Percentiles rank a stretch among this genome's conserved stretches.
Evolutionary conservation across 2,888 invertebrate genomes (phyloP).

Genomic region (Hypolimnas misippus): DNA sequence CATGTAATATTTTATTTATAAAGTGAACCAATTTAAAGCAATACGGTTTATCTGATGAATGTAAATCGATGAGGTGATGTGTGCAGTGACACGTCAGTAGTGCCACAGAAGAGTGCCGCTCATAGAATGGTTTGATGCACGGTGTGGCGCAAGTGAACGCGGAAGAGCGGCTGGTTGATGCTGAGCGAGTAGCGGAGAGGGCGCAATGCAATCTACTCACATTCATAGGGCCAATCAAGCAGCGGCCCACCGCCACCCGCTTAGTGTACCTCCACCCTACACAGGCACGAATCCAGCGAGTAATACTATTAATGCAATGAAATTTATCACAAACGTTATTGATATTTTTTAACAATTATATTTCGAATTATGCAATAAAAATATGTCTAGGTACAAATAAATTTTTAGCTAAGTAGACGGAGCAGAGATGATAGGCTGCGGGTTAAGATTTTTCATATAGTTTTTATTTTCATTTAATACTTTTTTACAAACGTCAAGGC

Average conservation of each 20-base stretch:
- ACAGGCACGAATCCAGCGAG: constrained; percentile 56
- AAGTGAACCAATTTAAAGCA: constrained; percentile 20
- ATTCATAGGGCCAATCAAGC: constrained; percentile 83
- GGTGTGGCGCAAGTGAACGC: constrained; percentile 30
- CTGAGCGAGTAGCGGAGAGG: constrained; percentile 42
- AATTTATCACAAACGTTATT: neutral
- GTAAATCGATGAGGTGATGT: constrained; percentile 21
- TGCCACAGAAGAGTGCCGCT: constrained; percentile 10
- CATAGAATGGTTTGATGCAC: neutral
- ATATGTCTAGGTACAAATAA: no score
- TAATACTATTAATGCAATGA: neutral
- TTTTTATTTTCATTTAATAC: no score
- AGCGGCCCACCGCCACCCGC: constrained; percentile 73
- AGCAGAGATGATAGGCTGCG: no score
- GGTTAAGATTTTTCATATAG: no score
- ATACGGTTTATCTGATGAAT: constrained; percentile 19
- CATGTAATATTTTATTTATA: constrained; percentile 36
- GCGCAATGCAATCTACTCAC: constrained; percentile 76
- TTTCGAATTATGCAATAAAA: neutral
- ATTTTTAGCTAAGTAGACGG: no score
- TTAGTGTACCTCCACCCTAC: constrained; percentile 63
- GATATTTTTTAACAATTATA: neutral
- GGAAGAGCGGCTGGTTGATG: constrained; percentile 48
- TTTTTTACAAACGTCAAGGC: no score
- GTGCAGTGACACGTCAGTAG: constrained; percentile 10